Evolutionary conservation across 2,888 invertebrate species (phyloP).

Genomic region (Drosophila kambysellisi): DNA sequence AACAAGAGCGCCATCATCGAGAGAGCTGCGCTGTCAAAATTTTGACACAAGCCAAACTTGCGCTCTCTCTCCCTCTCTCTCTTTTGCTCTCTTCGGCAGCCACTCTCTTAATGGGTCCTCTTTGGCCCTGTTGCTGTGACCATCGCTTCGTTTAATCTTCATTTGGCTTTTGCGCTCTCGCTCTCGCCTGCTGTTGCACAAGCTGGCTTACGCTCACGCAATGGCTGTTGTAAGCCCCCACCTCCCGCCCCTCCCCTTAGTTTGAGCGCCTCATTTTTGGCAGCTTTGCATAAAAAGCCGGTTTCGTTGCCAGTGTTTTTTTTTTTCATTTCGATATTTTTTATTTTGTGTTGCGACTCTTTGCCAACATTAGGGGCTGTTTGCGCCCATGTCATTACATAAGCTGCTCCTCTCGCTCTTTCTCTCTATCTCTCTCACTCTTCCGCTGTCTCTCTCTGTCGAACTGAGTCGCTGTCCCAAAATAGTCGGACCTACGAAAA

Average conservation of each 20-base stretch:
- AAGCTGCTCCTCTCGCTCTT: constrained; percentile 34
- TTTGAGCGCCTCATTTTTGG: constrained; percentile 47
- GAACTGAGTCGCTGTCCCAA: constrained; percentile 38
- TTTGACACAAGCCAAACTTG: constrained; percentile 65
- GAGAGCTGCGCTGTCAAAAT: constrained; percentile 47
- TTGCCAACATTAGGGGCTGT: constrained; percentile 68
- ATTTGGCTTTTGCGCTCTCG: constrained; percentile 33
- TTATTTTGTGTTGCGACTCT: constrained; percentile 31
- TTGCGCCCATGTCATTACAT: constrained; percentile 58
- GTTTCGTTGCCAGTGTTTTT: constrained; percentile 53
- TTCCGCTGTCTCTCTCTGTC: constrained; percentile 1
- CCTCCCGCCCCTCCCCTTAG: neutral
- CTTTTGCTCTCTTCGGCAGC: neutral
- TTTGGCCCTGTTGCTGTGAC: constrained; percentile 53
- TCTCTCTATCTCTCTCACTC: constrained; percentile 1
- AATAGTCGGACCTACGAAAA: constrained; percentile 49
- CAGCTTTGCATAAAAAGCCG: constrained; percentile 78
- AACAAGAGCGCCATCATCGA: constrained; percentile 36
- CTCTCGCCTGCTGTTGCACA: constrained; percentile 57
- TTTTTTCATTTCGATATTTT: neutral
- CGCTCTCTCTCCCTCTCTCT: constrained; percentile 19
- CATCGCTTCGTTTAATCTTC: constrained; percentile 24
- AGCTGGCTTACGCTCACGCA: constrained; percentile 73
- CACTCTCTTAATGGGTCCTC: constrained; percentile 33
- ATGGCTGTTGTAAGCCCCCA: constrained; percentile 30